A percentile compares a stretch with the other conserved stretches of the same genome.
These are phyloP conservation scores for Portevinia maculata DNA, from an alignment of 2,888 invertebrate genomes.

Conservation along the genomic window DNA sequence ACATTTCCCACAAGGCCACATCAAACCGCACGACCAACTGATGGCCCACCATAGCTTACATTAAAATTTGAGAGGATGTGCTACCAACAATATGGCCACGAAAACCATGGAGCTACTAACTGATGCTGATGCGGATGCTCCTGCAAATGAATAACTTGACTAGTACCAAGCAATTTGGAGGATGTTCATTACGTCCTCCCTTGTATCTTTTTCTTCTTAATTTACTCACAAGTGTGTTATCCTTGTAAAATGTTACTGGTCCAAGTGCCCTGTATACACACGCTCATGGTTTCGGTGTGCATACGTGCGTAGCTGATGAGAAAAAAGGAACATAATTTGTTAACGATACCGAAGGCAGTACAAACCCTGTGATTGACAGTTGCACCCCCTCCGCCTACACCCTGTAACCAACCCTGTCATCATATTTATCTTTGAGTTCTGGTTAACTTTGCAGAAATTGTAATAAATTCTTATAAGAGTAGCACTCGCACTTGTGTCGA, in stretches of 20 bases:
- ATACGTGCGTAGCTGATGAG: constrained; percentile 35
- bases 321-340: constrained; percentile 61
- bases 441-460: constrained; percentile 71
- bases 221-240: constrained; percentile 65
- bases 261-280: constrained; percentile 3
- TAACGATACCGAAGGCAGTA: constrained; percentile 50
- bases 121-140: constrained; percentile 3
- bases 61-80: constrained; percentile 61
- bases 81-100: constrained; percentile 66
- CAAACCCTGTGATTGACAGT: constrained; percentile 66
- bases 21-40: constrained; percentile 41
- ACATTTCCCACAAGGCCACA: constrained; percentile 40
- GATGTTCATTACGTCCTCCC: constrained; percentile 48
- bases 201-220: constrained; percentile 50
- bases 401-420: constrained; percentile 4
- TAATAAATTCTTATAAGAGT: constrained; percentile 66
- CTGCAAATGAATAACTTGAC: constrained; percentile 53
- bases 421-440: constrained; percentile 63
- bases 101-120: constrained; percentile 30
- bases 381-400: constrained; percentile 42
- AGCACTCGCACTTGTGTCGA: constrained; percentile 58
- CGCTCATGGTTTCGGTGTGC: not conserved
- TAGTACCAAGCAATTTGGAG: constrained; percentile 54
- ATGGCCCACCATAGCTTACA: constrained; percentile 44
- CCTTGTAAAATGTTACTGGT: constrained; percentile 50